phyloP scores from a whole-genome alignment of 1,140 invertebrate species.

The Pentalonia nigronervosa region DNA sequence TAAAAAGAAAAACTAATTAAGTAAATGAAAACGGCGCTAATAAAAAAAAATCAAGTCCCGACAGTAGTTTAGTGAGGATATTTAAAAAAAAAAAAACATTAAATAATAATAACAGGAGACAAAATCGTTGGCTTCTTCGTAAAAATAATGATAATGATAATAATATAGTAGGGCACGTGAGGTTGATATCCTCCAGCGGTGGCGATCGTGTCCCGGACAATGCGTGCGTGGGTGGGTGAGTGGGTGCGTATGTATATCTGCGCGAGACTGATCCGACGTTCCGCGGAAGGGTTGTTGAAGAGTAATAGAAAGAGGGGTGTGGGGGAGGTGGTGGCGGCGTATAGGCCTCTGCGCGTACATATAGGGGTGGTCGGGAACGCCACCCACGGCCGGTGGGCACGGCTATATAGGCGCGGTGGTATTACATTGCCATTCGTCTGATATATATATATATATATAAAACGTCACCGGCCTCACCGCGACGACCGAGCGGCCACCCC shows the following conservation, averaged over 20 bases:
- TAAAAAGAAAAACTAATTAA: conserved; percentile 18
- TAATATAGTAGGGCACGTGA: background rate
- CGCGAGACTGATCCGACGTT: conserved; percentile 14
- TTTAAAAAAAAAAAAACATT: background rate
- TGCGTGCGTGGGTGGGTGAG: background rate
- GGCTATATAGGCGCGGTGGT: background rate
- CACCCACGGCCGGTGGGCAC: background rate
- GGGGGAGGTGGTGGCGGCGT: background rate
- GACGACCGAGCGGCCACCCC: conserved; percentile 51
- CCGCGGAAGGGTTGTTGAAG: conserved; percentile 10
- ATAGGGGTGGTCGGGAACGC: background rate
- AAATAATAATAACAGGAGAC: conserved; percentile 13
- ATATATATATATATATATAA: conserved; percentile 46
- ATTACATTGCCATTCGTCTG: background rate
- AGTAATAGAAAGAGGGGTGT: background rate
- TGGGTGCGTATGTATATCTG: background rate
- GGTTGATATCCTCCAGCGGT: background rate
- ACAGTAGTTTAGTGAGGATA: background rate
- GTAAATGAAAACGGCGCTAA: background rate
- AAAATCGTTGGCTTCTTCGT: background rate
- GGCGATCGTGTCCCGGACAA: background rate
- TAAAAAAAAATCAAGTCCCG: background rate
- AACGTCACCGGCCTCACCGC: conserved; percentile 12
- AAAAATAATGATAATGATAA: conserved; percentile 7
- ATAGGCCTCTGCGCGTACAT: background rate